Conservation (phyloP, 2,888 invertebrate species). For the Eurytoma californica region DNA sequence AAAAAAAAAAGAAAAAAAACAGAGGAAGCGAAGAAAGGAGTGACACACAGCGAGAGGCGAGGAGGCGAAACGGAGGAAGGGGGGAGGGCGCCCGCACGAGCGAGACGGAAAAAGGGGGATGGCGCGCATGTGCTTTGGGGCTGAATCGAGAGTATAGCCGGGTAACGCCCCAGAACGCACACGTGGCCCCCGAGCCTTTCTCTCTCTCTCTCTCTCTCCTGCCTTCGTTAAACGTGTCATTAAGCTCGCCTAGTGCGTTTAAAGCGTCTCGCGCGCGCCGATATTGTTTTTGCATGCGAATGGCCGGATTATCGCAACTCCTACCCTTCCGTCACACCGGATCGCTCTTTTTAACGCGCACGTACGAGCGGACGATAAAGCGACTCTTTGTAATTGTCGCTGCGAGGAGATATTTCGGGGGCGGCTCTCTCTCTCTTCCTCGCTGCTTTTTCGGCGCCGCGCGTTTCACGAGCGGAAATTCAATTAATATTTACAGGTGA, state of each 20-base stretch:
- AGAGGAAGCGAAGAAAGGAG: neutral
- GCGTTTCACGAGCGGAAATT: too few relatives aligned
- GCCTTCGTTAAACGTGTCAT: conserved; percentile 32
- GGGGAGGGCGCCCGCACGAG: neutral
- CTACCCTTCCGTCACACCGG: too few relatives aligned
- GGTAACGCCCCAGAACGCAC: conserved; percentile 47
- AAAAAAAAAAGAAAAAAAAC: neutral
- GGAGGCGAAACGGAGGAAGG: neutral
- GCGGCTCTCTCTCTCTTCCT: too few relatives aligned
- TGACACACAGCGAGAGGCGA: neutral
- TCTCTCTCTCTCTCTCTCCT: neutral
- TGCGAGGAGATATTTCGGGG: neutral
- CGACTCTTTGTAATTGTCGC: neutral
- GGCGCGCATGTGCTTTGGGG: conserved; percentile 45
- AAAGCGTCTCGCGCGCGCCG: neutral
- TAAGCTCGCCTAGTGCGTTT: conserved; percentile 1
- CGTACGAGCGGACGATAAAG: neutral
- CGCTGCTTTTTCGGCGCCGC: too few relatives aligned
- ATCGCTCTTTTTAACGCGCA: neutral
- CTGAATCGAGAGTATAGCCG: conserved; percentile 13
- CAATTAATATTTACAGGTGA: conserved; percentile 14
- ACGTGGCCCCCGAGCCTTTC: conserved; percentile 13
- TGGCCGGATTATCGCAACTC: neutral
- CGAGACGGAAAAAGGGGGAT: conserved; percentile 12
- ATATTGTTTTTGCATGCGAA: conserved; percentile 7